These are phyloP conservation scores for Drosophila kepulauana DNA, from an alignment of 1,140 invertebrate genomes.

Conservation along the genomic window DNA sequence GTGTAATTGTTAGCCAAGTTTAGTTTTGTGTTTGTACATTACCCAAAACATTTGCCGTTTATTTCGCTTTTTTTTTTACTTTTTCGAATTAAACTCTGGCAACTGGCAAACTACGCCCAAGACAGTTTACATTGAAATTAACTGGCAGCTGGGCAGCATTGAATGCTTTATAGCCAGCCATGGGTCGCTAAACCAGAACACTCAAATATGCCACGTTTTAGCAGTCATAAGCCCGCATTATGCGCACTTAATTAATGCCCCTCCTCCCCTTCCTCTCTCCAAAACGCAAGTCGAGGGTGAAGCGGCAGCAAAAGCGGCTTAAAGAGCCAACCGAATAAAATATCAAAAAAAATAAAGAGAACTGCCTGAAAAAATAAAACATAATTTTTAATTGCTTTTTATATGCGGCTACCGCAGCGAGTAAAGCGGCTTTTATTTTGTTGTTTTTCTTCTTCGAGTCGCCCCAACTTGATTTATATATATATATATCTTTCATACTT, in stretches of 20 bases:
- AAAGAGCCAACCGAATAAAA: slow-evolving; percentile 47
- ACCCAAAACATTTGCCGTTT: slow-evolving; percentile 55
- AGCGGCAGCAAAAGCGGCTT: slow-evolving; percentile 66
- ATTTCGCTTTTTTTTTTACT: too few relatives aligned
- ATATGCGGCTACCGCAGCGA: slow-evolving; percentile 62
- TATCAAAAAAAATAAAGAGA: slow-evolving; percentile 16
- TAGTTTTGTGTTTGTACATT: slow-evolving; percentile 62
- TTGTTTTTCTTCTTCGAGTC: slow-evolving; percentile 1
- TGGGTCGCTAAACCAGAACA: slow-evolving; percentile 37
- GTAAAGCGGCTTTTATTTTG: slow-evolving; percentile 64
- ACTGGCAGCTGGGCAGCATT: background rate
- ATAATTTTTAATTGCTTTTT: slow-evolving; percentile 81
- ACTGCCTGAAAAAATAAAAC: slow-evolving; percentile 48
- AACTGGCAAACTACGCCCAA: slow-evolving; percentile 33
- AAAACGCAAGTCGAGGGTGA: slow-evolving; percentile 48
- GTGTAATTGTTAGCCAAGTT: slow-evolving; percentile 82
- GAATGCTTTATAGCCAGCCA: slow-evolving; percentile 27
- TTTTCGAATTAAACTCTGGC: background rate
- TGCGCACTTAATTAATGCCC: slow-evolving; percentile 77
- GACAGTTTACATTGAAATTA: slow-evolving; percentile 34
- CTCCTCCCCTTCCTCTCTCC: background rate
- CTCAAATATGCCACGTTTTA: slow-evolving; percentile 66
- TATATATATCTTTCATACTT: slow-evolving; percentile 25
- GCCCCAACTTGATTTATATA: slow-evolving; percentile 35
- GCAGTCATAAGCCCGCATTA: slow-evolving; percentile 83